Evolutionary conservation across 2,797 vertebrate species (phyloP).

Genomic region (Silurus aristotelis): DNA sequence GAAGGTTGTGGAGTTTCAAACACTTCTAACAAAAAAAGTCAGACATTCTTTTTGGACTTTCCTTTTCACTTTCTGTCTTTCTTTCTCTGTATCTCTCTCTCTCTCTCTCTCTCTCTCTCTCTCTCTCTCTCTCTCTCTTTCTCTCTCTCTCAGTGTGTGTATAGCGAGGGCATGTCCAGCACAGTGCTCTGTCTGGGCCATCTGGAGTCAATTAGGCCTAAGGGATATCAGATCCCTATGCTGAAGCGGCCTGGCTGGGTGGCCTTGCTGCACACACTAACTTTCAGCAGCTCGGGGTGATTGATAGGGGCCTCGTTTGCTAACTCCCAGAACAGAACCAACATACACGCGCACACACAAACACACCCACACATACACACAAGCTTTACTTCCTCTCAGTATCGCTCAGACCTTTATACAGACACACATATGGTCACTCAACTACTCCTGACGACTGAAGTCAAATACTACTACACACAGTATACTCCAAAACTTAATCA

Average conservation of each 20-base stretch:
- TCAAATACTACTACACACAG: not conserved
- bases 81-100: not conserved
- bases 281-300: conserved; percentile 76
- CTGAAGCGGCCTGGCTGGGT: conserved; percentile 77
- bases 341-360: conserved; percentile 34
- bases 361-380: conserved; percentile 30
- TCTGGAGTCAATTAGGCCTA: conserved; percentile 79
- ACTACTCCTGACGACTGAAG: not conserved
- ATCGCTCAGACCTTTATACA: conserved; percentile 58
- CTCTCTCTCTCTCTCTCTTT: conserved; percentile 8
- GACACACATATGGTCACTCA: conserved; percentile 54
- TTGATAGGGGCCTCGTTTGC: conserved; percentile 70
- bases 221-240: conserved; percentile 78
- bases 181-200: conserved; percentile 63
- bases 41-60: not conserved
- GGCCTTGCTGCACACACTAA: conserved; percentile 68
- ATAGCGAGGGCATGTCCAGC: conserved; percentile 40
- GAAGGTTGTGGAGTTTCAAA: not conserved
- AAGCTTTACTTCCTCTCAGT: conserved; percentile 53
- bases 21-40: conserved; percentile 7
- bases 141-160: conserved; percentile 18
- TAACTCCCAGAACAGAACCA: conserved; percentile 38
- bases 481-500: not conserved
- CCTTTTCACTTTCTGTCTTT: too few species aligned
- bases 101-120: conserved; percentile 21